Evolutionary conservation across 1,140 invertebrate species (phyloP), one percentile per base, ranked within the genome.

Genomic region (Whitmania pigra): DNA sequence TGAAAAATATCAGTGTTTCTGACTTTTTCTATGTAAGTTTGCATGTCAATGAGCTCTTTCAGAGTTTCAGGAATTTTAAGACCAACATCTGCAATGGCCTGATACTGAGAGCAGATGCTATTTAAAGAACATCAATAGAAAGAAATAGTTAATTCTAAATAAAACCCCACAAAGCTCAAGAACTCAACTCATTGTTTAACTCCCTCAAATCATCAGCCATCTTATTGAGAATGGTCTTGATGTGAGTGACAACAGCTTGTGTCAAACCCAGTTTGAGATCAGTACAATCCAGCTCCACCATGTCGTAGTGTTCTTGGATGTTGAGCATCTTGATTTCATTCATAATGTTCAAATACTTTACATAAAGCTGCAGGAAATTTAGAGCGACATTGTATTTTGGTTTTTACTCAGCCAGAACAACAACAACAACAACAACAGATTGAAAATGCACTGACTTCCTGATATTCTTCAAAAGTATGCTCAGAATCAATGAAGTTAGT

Each of bases 391-490:
- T 49, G 43, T 49, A 36, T 36, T 36, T 36, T 36, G 31, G 43
- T 49, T 49, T 49, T 11, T 7, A 49, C 15, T 49, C 1, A n/a
- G n/a, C n/a, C n/a, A n/a, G n/a, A n/a, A n/a, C n/a, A n/a, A n/a
- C n/a, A n/a, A 43, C 13, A 13, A 13, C 40, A 49, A 49, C 43
- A 29, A 20, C 18, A 11, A 17, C 22, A 15, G n/a, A 1, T 25
- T 22, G 18, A 18, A 22, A 29, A 11, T 9, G 15, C 31, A 73
- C 73, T 60, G 77, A 82, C 82, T 74, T 78, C 75, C 72, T 77
- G 78, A 74, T 82, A 83, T 71, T 83, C 81, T 31, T 78, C 78
- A 77, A 83, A 83, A 17, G 78, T 77, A 72, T 83, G 81, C 74
- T 81, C 78, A 69, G 78, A 73, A 49, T 75, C 73, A 71, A 83